Percentiles rank a stretch among this genome's conserved stretches.
Conservation (phyloP, 2,888 invertebrate species). For the Ephialtes manifestator region DNA sequence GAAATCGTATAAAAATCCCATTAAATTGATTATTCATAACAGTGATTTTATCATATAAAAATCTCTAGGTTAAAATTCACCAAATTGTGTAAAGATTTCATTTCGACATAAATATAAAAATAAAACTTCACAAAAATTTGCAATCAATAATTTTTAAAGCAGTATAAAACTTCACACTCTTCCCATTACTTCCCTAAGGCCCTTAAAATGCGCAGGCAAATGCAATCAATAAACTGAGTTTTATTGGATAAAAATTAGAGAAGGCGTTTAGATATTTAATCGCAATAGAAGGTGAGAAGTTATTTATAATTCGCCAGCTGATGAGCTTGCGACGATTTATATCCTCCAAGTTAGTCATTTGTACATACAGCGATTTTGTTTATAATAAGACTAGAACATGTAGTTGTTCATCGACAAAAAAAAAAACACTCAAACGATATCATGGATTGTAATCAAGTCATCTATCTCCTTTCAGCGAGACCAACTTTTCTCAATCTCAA, state of each 20-base stretch:
- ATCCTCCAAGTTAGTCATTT: background rate
- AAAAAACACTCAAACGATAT: constrained; percentile 21
- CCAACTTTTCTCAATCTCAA: constrained; percentile 99
- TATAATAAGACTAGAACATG: constrained; percentile 34
- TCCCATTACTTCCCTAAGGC: background rate
- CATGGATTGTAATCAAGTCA: constrained; percentile 72
- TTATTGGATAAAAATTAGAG: background rate
- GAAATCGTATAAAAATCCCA: too few relatives aligned
- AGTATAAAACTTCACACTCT: background rate
- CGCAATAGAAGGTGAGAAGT: background rate
- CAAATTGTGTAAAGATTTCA: too few relatives aligned
- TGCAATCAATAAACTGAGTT: background rate
- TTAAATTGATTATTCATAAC: too few relatives aligned
- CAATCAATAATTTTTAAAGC: background rate
- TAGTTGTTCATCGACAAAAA: constrained; percentile 30
- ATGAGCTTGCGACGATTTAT: constrained; percentile 7
- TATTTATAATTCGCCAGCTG: background rate
- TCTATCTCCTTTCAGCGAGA: constrained; percentile 92
- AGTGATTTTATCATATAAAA: too few relatives aligned
- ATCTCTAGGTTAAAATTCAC: too few relatives aligned
- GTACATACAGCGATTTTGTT: constrained; percentile 1
- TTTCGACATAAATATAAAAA: too few relatives aligned
- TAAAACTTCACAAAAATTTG: too few relatives aligned
- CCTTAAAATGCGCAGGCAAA: background rate
- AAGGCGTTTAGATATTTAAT: background rate